These are phyloP conservation scores for Gallinago undulata DNA, from an alignment of 2,113 vertebrate species.

Conservation along the genomic window DNA sequence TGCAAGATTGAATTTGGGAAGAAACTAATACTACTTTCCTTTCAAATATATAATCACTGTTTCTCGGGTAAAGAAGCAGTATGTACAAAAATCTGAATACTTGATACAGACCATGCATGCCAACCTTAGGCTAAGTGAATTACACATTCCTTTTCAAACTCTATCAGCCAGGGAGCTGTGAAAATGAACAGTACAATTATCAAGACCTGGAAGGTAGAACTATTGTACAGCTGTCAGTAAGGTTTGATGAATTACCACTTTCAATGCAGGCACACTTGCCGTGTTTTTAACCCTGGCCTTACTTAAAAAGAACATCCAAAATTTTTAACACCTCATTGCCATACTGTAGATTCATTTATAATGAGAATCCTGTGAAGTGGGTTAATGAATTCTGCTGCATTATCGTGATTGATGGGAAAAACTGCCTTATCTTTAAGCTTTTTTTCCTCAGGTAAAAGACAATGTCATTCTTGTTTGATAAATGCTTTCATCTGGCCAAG, in stretches of 20 bases:
- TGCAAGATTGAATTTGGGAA: background rate
- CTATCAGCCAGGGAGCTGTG: background rate
- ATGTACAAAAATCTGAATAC: background rate
- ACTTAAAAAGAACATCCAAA: background rate
- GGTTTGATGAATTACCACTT: background rate
- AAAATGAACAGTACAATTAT: background rate
- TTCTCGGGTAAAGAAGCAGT: background rate
- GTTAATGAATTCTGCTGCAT: background rate
- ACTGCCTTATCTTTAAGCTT: background rate
- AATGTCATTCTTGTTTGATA: background rate
- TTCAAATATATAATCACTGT: background rate
- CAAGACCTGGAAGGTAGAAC: background rate
- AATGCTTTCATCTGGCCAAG: background rate
- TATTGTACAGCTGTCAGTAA: background rate
- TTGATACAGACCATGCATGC: background rate
- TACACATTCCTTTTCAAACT: background rate
- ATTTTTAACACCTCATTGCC: background rate
- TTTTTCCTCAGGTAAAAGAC: background rate
- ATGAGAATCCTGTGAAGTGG: background rate
- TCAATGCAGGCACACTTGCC: background rate
- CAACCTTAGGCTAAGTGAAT: background rate
- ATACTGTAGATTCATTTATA: background rate
- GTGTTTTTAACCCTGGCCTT: background rate
- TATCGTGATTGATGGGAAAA: background rate
- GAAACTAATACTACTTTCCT: background rate